Percentiles rank a stretch among this genome's conserved stretches.
These are phyloP conservation scores for Squalus acanthias DNA, from an alignment of 2,797 vertebrate species.

Conservation along the genomic window DNA sequence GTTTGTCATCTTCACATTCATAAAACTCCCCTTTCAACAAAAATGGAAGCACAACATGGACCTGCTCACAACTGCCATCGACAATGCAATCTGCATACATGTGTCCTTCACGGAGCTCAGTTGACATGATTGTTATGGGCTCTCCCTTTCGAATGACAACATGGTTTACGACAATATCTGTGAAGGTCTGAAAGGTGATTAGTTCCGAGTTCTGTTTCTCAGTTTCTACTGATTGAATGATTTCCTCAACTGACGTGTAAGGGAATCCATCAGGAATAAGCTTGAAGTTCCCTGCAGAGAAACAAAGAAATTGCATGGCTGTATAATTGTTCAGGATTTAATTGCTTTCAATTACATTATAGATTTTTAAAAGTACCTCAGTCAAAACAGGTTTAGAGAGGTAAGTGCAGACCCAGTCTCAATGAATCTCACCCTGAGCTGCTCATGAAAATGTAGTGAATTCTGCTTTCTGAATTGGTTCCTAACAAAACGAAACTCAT, in stretches of 20 bases:
- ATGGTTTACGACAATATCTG: constrained; percentile 50
- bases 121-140: constrained; percentile 54
- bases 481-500: background rate
- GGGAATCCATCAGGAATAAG: constrained; percentile 52
- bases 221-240: constrained; percentile 53
- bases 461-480: background rate
- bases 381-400: background rate
- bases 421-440: background rate
- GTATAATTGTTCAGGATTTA: background rate
- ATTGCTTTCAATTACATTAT: background rate
- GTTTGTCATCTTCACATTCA: constrained; percentile 46
- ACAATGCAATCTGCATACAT: constrained; percentile 55
- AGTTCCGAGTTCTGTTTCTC: constrained; percentile 47
- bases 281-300: constrained; percentile 65
- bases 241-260: constrained; percentile 56
- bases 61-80: constrained; percentile 43
- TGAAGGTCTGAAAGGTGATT: constrained; percentile 51
- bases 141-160: constrained; percentile 49
- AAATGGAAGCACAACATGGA: constrained; percentile 55
- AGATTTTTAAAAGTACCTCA: background rate
- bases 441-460: background rate
- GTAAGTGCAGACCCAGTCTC: background rate
- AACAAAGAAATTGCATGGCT: background rate
- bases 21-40: constrained; percentile 56
- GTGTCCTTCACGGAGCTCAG: constrained; percentile 42